Conservation (phyloP, 2,888 invertebrate species). For the Pseudococcus jackbeardsleyi region DNA sequence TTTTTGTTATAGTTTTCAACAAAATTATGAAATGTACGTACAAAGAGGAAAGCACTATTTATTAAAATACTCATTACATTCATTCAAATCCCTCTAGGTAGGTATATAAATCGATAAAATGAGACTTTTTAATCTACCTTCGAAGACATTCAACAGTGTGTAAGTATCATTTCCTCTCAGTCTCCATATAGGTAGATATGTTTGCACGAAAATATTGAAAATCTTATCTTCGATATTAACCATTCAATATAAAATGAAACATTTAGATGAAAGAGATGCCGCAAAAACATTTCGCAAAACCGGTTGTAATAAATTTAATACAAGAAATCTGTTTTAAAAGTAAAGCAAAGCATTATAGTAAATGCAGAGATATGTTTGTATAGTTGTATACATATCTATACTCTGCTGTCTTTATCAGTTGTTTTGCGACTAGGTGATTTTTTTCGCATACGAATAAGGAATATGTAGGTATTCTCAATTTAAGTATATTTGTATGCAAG, state of each 20-base stretch:
- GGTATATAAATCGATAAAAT: not conserved
- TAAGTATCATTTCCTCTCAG: not conserved
- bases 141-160: not conserved
- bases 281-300: constrained; percentile 23
- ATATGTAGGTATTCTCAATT: no score
- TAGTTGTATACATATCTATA: not conserved
- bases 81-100: not conserved
- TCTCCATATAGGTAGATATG: no score
- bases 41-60: no score
- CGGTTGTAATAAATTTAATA: constrained; percentile 40
- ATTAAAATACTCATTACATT: no score
- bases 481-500: no score
- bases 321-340: constrained; percentile 28
- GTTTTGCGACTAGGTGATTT: not conserved
- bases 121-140: not conserved
- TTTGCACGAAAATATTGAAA: not conserved
- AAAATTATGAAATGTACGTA: no score
- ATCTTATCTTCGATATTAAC: constrained; percentile 5
- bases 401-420: not conserved
- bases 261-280: constrained; percentile 19
- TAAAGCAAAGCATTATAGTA: constrained; percentile 42
- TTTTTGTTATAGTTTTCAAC: no score
- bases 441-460: not conserved
- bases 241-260: constrained; percentile 25
- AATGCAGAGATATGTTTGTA: not conserved